These are phyloP conservation scores for Nixonia krombeini DNA, from an alignment of 1,140 invertebrate genomes.

Conservation along the genomic window DNA sequence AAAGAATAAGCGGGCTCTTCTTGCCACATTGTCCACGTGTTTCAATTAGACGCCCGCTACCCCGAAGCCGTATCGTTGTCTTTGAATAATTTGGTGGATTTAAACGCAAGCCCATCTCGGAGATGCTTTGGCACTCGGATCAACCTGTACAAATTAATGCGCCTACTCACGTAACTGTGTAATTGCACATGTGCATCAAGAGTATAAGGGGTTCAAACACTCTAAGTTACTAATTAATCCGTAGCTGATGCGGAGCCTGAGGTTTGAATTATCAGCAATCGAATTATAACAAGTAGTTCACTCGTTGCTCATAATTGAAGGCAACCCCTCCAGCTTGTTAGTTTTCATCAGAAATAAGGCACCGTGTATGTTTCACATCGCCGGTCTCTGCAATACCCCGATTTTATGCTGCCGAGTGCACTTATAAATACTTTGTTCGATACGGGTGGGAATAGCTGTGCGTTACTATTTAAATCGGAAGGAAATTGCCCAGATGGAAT, in stretches of 20 bases:
- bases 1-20: too few species aligned
- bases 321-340: slow-evolving; percentile 40
- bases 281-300: slow-evolving; percentile 47
- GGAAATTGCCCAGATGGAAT: too few species aligned
- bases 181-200: slow-evolving; percentile 22
- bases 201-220: slow-evolving; percentile 6
- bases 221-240: slow-evolving; percentile 50
- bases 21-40: too few species aligned
- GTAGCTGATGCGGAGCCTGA: slow-evolving; percentile 34
- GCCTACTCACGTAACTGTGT: not conserved
- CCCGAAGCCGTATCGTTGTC: too few species aligned
- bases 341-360: slow-evolving; percentile 25
- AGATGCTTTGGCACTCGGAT: too few species aligned
- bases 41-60: too few species aligned
- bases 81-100: too few species aligned
- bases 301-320: slow-evolving; percentile 48
- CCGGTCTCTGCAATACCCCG: too few species aligned
- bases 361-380: too few species aligned
- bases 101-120: too few species aligned
- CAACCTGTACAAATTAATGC: too few species aligned
- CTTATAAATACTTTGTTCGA: not conserved
- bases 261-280: slow-evolving; percentile 45
- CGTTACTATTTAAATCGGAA: too few species aligned
- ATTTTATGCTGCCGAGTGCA: not conserved
- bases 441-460: not conserved